phyloP scores from a whole-genome alignment of 2,113 vertebrate genomes.

The Euleptes europaea region DNA sequence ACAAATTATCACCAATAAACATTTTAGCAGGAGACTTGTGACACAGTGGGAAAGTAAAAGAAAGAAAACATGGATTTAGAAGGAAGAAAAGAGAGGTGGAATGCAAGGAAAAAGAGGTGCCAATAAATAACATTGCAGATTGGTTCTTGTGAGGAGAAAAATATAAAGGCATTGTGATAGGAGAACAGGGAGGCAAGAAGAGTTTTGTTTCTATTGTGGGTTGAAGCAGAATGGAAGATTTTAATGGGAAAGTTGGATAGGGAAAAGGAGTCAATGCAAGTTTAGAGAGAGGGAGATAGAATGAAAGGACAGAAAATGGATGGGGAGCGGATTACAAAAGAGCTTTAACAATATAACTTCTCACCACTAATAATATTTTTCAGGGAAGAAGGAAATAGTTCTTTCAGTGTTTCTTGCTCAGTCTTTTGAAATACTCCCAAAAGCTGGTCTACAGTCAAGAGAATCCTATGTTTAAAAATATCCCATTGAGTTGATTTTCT shows the following conservation, averaged over 20 bases:
- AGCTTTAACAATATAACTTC: slow-evolving; percentile 32
- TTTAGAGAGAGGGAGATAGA: slow-evolving; percentile 48
- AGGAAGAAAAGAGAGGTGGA: background rate
- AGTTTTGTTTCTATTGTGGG: background rate
- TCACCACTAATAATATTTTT: slow-evolving; percentile 7
- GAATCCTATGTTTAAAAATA: slow-evolving; percentile 24
- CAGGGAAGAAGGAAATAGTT: background rate
- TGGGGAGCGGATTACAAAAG: slow-evolving; percentile 21
- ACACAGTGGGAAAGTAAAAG: slow-evolving; percentile 17
- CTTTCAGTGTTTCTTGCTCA: slow-evolving; percentile 31
- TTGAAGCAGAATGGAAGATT: slow-evolving; percentile 37
- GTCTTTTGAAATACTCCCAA: slow-evolving; percentile 11
- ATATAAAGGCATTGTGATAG: background rate
- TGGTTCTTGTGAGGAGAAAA: background rate
- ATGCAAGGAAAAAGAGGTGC: background rate
- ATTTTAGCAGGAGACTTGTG: background rate
- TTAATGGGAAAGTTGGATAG: slow-evolving; percentile 15
- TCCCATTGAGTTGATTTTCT: slow-evolving; percentile 2
- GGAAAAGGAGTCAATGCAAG: slow-evolving; percentile 50
- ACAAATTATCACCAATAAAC: background rate
- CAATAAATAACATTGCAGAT: background rate
- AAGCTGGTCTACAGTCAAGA: slow-evolving; percentile 44
- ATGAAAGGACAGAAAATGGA: background rate
- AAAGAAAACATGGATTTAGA: background rate
- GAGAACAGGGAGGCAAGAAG: background rate